phyloP scores from a whole-genome alignment of 2,888 invertebrate genomes.

The Eristalinus aeneus region DNA sequence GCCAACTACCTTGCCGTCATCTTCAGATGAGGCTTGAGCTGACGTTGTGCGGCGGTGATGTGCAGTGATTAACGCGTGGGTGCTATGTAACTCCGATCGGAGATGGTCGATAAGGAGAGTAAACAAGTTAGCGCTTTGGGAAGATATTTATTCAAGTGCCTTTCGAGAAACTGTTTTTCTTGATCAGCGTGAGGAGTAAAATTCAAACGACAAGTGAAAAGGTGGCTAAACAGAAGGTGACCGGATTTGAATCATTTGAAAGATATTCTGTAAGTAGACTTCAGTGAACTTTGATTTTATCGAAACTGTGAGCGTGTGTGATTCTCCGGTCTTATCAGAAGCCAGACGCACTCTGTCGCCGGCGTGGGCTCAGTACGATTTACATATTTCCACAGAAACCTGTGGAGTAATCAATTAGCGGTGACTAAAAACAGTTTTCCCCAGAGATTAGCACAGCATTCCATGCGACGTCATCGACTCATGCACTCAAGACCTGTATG shows the following conservation, averaged over 20 bases:
- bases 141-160: constrained; percentile 24
- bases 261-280: background rate
- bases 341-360: too few species aligned
- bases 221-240: too few species aligned
- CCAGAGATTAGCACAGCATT: background rate
- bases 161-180: background rate
- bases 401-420: too few species aligned
- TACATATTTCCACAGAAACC: too few species aligned
- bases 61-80: constrained; percentile 63
- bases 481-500: background rate
- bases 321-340: too few species aligned
- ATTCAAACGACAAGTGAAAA: background rate
- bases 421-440: too few species aligned
- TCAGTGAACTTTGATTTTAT: too few species aligned
- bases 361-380: too few species aligned
- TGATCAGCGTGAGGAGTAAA: background rate
- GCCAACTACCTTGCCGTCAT: constrained; percentile 9
- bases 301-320: too few species aligned
- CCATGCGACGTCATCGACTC: background rate
- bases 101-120: background rate
- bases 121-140: constrained; percentile 19
- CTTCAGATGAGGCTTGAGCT: constrained; percentile 35
- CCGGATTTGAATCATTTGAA: too few species aligned
- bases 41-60: constrained; percentile 19
- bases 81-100: constrained; percentile 52